A percentile compares a stretch with the other conserved stretches of the same genome.
phyloP scores from a whole-genome alignment of 1,140 invertebrate species.

The Drosophila nigrodunni region DNA sequence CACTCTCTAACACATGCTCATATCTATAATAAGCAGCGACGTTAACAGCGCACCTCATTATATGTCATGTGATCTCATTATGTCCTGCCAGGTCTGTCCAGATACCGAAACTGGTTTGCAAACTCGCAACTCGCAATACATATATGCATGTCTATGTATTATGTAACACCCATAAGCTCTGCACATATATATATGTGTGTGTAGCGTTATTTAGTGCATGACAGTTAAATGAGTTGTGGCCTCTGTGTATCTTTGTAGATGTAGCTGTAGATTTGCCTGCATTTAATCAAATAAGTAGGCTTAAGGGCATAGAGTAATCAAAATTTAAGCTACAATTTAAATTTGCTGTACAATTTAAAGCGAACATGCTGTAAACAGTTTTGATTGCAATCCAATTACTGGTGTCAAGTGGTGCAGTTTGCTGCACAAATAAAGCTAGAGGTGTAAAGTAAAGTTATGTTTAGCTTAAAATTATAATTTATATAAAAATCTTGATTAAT shows the following conservation, averaged over 20 bases:
- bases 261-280: conserved; percentile 45
- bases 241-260: conserved; percentile 22
- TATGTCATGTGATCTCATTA: conserved; percentile 82
- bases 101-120: conserved; percentile 18
- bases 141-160: conserved; percentile 45
- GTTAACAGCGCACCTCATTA: conserved; percentile 71
- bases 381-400: background rate
- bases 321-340: conserved; percentile 45
- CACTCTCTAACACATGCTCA: background rate
- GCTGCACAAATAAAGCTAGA: too few species aligned
- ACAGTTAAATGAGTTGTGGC: conserved; percentile 81
- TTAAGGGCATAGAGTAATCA: conserved; percentile 33
- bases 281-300: conserved; percentile 67
- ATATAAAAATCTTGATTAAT: too few species aligned
- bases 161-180: conserved; percentile 66
- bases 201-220: conserved; percentile 81
- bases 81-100: conserved; percentile 31
- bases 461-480: too few species aligned
- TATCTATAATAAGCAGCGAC: conserved; percentile 44
- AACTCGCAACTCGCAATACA: conserved; percentile 11
- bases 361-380: conserved; percentile 1
- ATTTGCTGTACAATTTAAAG: conserved; percentile 16
- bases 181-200: conserved; percentile 38
- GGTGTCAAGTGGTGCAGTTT: too few species aligned
- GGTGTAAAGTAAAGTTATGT: too few species aligned